Conservation (phyloP, 2,797 vertebrate species). For the Argyrosomus regius region DNA sequence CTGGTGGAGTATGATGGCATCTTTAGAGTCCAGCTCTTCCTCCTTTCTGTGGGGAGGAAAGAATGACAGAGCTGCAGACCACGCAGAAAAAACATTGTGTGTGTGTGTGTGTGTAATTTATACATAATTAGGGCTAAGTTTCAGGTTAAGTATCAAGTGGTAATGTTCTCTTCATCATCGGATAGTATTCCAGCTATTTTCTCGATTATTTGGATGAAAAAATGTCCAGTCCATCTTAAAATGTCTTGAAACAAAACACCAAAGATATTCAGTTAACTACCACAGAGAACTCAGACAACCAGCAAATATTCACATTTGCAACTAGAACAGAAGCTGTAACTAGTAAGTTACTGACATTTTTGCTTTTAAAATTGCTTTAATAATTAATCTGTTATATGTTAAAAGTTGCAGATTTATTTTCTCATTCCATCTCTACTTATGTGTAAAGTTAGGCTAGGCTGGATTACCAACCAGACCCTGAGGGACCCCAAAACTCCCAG, state of each 20-base stretch:
- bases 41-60: constrained; percentile 89
- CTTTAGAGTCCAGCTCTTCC: constrained; percentile 96
- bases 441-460: not conserved
- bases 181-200: not conserved
- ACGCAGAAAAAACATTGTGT: not conserved
- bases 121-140: not conserved
- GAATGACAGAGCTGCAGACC: not conserved
- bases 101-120: not conserved
- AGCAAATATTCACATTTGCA: not conserved
- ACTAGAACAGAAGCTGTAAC: not conserved
- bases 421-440: not conserved
- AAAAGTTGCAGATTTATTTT: not conserved
- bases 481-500: not conserved
- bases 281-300: no score
- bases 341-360: not conserved
- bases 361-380: not conserved
- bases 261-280: not conserved
- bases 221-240: not conserved
- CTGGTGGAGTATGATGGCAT: constrained; percentile 98
- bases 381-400: not conserved
- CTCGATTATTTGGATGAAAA: not conserved
- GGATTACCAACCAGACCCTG: not conserved
- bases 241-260: not conserved
- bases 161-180: not conserved
- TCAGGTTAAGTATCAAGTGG: not conserved